Evolutionary conservation across 2,888 invertebrate genomes (phyloP).

Genomic region (Caenorhabditis afra): DNA sequence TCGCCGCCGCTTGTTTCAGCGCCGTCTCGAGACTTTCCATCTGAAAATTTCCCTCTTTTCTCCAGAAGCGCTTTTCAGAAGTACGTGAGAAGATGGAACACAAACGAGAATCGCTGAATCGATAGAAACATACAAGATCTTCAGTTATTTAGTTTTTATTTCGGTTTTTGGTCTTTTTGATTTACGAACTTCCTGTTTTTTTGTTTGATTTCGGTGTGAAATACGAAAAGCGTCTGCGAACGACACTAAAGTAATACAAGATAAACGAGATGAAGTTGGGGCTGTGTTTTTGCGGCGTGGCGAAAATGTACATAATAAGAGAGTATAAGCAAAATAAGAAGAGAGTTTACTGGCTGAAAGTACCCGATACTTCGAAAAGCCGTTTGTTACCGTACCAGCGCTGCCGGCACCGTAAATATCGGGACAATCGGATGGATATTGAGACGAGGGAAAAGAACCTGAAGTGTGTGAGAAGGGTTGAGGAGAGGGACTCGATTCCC

Average conservation of each 20-base stretch:
- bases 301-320: constrained; percentile 37
- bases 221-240: background rate
- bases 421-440: constrained; percentile 19
- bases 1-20: constrained; percentile 35
- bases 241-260: constrained; percentile 13
- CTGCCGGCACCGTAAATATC: constrained; percentile 50
- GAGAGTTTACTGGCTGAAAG: background rate
- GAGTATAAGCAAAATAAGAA: background rate
- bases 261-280: constrained; percentile 1
- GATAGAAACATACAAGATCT: background rate
- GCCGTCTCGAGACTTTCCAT: constrained; percentile 55
- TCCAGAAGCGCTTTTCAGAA: constrained; percentile 22
- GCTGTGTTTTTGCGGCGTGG: background rate
- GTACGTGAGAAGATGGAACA: constrained; percentile 22
- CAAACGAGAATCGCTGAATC: constrained; percentile 5
- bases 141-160: constrained; percentile 37
- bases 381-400: constrained; percentile 51
- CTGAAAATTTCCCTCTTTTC: background rate
- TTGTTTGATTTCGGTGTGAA: background rate
- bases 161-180: constrained; percentile 19
- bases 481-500: constrained; percentile 11
- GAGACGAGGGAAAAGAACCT: constrained; percentile 26
- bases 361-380: constrained; percentile 53
- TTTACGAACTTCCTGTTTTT: background rate
- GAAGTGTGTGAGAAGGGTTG: constrained; percentile 54